phyloP scores from a whole-genome alignment of 2,113 vertebrate genomes.

The Thryonomys swinderianus region DNA sequence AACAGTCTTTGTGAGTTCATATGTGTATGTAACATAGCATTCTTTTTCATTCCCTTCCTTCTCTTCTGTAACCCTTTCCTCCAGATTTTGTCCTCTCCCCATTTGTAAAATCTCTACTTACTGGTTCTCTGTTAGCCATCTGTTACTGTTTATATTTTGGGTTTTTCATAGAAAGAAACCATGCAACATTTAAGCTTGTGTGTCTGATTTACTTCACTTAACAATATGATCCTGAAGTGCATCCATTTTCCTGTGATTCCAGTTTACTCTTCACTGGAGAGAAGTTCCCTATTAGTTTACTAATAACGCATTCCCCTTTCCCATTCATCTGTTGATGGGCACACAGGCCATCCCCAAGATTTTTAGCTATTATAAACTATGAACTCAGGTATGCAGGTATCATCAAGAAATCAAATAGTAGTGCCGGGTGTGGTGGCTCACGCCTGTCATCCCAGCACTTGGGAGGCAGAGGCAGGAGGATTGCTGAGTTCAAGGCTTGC shows the following conservation, averaged over 20 bases:
- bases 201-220: background rate
- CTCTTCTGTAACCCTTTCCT: too few species aligned
- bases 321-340: background rate
- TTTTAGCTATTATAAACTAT: background rate
- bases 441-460: too few species aligned
- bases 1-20: background rate
- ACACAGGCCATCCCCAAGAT: background rate
- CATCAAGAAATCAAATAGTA: background rate
- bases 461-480: too few species aligned
- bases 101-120: background rate
- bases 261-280: background rate
- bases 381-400: background rate
- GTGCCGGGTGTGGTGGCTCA: too few species aligned
- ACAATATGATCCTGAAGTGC: background rate
- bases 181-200: background rate
- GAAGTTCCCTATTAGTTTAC: background rate
- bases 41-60: background rate
- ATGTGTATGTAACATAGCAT: background rate
- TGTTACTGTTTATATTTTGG: background rate
- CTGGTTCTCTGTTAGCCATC: background rate
- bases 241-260: background rate
- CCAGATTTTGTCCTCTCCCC: background rate
- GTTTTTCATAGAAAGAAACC: background rate
- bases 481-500: too few species aligned
- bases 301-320: background rate